Evolutionary conservation across 37 sponge, comb jelly and placozoan species (phyloP).

Genomic region (Oopsacas minuta): DNA sequence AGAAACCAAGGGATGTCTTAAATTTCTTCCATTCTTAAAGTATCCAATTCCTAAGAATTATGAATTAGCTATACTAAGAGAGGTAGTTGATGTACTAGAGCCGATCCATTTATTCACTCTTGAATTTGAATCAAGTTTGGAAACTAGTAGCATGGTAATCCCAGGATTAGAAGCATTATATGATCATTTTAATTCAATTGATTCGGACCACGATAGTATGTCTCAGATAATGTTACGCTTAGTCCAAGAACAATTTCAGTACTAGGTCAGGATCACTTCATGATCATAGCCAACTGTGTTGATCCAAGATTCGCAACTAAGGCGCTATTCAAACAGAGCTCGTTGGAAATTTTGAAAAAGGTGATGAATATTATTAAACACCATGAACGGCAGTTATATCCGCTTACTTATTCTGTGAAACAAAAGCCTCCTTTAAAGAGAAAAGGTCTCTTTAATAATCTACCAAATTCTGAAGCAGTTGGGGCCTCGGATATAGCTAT

Average conservation of each 20-base stretch:
- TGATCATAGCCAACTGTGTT: not conserved
- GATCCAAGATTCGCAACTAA: not conserved
- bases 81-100: not conserved
- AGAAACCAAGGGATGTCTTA: not conserved
- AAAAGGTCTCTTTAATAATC: not conserved
- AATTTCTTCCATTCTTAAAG: not conserved
- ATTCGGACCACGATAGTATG: not conserved
- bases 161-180: not conserved
- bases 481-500: not conserved
- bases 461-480: not conserved
- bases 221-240: not conserved
- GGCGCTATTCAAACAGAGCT: not conserved
- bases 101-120: not conserved
- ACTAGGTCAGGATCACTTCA: not conserved
- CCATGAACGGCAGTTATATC: not conserved
- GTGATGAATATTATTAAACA: not conserved
- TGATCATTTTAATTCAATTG: not conserved
- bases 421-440: not conserved
- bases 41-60: not conserved
- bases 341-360: not conserved
- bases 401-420: not conserved
- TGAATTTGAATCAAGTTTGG: not conserved
- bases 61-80: not conserved
- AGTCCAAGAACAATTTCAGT: not conserved
- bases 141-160: not conserved